A percentile compares a stretch with the other conserved stretches of the same genome.
These are phyloP conservation scores for Catagonus wagneri DNA, from an alignment of 2,113 vertebrate genomes.

Conservation along the genomic window DNA sequence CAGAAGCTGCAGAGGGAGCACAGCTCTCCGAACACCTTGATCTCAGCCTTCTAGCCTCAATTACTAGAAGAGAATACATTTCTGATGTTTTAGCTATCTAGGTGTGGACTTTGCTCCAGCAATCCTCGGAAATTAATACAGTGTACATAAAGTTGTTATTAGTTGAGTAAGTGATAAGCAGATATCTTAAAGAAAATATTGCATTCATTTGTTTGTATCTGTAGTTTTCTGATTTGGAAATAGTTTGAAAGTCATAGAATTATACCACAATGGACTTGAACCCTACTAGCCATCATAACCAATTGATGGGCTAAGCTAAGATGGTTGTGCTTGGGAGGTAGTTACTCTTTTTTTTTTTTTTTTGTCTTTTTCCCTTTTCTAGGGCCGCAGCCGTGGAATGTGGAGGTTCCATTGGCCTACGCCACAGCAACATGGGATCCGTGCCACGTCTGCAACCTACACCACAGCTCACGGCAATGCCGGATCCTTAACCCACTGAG, in stretches of 20 bases:
- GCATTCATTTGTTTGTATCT: background rate
- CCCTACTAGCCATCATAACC: background rate
- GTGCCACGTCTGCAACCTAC: too few species aligned
- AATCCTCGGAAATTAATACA: background rate
- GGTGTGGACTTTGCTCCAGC: background rate
- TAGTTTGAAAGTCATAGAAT: background rate
- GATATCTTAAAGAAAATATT: background rate
- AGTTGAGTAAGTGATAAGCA: background rate
- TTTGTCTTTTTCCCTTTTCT: too few species aligned
- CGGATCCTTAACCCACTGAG: too few species aligned
- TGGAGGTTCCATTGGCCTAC: too few species aligned
- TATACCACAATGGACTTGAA: background rate
- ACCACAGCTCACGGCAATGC: too few species aligned
- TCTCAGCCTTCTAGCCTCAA: background rate
- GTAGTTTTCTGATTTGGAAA: background rate
- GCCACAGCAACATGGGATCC: too few species aligned
- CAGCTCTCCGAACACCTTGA: accelerated
- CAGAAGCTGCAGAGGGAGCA: background rate
- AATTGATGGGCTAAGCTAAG: background rate
- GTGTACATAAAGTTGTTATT: background rate
- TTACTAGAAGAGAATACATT: background rate
- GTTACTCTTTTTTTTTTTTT: too few species aligned
- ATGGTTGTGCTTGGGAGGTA: background rate
- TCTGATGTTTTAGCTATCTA: background rate
- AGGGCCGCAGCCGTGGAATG: too few species aligned